Conservation (phyloP, 2,797 vertebrate genomes). For the Lithobates pipiens region DNA sequence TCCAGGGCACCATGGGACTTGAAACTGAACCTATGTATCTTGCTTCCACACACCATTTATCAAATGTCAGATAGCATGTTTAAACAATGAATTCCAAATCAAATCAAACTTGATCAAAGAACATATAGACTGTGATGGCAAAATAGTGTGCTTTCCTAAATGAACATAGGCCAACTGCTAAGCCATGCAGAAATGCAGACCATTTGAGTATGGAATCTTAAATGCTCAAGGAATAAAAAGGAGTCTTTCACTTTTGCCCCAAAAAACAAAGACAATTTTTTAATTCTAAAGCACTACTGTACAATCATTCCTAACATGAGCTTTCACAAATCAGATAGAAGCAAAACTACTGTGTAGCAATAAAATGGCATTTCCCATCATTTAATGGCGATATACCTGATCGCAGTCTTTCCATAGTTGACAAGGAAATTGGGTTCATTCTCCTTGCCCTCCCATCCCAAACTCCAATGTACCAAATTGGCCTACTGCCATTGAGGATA, state of each 20-base stretch:
- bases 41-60: slow-evolving; percentile 10
- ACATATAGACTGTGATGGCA: neutral
- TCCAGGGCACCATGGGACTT: neutral
- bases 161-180: neutral
- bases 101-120: neutral
- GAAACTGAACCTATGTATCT: slow-evolving; percentile 1
- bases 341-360: no score
- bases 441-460: no score
- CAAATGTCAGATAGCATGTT: slow-evolving; percentile 1
- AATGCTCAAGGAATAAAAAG: no score
- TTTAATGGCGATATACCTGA: neutral
- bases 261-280: no score
- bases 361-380: neutral
- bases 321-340: no score
- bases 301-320: neutral
- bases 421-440: no score
- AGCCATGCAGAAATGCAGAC: neutral
- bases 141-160: neutral
- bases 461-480: no score
- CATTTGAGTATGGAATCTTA: no score
- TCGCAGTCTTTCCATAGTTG: no score
- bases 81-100: slow-evolving; percentile 10
- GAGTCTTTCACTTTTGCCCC: no score
- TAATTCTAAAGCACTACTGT: neutral
- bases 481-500: no score